Conservation (phyloP, 1,140 invertebrate genomes). For the Physella acuta region DNA sequence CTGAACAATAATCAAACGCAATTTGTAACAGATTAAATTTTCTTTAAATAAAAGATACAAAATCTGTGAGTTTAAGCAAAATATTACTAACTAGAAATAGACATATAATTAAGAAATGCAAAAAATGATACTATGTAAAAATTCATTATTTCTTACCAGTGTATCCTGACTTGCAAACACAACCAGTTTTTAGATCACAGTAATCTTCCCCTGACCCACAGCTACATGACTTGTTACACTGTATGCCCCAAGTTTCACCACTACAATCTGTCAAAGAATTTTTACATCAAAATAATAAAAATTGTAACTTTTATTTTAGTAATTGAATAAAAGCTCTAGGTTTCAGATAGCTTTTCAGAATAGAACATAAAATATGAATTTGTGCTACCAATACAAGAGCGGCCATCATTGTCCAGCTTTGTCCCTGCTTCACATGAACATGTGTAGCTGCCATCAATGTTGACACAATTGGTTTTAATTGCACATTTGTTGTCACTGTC, state of each 20-base stretch:
- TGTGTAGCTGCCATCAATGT: constrained; percentile 33
- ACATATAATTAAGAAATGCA: too few species aligned
- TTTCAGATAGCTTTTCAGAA: too few species aligned
- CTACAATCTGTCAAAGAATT: not conserved
- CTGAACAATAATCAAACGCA: too few species aligned
- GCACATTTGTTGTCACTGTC: not conserved
- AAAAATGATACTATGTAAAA: too few species aligned
- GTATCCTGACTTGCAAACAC: constrained; percentile 17
- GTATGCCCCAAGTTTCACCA: not conserved
- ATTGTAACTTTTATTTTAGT: too few species aligned
- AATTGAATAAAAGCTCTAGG: too few species aligned
- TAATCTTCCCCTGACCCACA: not conserved
- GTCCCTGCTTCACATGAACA: constrained; percentile 33
- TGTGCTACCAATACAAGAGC: constrained; percentile 12
- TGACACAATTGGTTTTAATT: constrained; percentile 26
- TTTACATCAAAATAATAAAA: too few species aligned
- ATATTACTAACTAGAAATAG: too few species aligned
- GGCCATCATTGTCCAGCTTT: constrained; percentile 26
- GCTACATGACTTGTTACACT: constrained; percentile 10
- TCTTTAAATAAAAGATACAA: too few species aligned
- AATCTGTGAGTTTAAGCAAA: too few species aligned
- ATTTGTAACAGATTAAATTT: too few species aligned
- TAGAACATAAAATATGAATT: too few species aligned
- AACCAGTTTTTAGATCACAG: constrained; percentile 1
- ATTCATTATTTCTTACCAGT: not conserved